Evolutionary conservation across 2,113 vertebrate species (phyloP).

Genomic region (Variabilichromis moorii): DNA sequence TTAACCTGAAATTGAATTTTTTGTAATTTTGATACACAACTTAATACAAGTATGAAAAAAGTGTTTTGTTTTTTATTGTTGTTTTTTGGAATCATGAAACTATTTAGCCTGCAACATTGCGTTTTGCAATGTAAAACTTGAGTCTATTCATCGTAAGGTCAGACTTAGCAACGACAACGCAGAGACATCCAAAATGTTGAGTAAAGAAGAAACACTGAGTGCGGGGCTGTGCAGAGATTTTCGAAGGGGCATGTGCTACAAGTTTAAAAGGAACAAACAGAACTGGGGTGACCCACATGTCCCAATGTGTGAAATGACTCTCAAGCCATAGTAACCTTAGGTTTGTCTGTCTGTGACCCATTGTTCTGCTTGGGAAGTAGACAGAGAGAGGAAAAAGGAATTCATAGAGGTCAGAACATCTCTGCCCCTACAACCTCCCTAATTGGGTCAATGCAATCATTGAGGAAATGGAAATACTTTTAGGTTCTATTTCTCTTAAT

Average conservation of each 20-base stretch:
- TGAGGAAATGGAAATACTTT: fast-evolving
- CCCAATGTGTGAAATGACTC: not conserved
- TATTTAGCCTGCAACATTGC: not conserved
- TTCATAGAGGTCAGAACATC: not conserved
- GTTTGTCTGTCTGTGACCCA: not conserved
- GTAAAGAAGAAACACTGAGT: not conserved
- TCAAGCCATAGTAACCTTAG: not conserved
- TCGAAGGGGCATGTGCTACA: not conserved
- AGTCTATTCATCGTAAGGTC: fast-evolving
- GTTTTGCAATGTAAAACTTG: fast-evolving
- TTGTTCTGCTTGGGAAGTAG: not conserved
- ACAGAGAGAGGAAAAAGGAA: not conserved
- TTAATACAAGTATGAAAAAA: not conserved
- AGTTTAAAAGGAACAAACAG: not conserved
- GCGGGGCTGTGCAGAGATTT: not conserved
- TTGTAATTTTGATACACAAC: not conserved
- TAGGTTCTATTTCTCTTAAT: not conserved
- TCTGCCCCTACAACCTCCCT: fast-evolving
- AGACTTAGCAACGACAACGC: not conserved
- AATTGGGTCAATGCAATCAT: not conserved
- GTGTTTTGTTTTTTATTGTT: not conserved
- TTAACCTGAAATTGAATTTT: not conserved
- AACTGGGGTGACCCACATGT: not conserved
- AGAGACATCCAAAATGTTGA: not conserved
- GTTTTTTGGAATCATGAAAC: not conserved